Percentiles rank a stretch among this genome's conserved stretches.
Conservation (phyloP, 2,797 vertebrate species). For the Hydrolagus colliei region DNA sequence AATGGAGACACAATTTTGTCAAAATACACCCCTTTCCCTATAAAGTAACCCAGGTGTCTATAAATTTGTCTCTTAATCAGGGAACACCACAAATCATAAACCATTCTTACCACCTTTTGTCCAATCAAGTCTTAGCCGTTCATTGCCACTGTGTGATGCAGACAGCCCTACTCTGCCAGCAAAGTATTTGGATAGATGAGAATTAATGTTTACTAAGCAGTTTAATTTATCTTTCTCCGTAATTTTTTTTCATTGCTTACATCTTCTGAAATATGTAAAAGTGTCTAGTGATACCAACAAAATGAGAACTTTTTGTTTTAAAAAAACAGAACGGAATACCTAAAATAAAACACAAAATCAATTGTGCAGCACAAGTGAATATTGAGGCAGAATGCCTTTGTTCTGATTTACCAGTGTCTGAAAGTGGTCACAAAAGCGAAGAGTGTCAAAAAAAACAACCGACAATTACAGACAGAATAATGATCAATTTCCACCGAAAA, state of each 20-base stretch:
- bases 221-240: conserved; percentile 15
- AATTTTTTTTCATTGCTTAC: background rate
- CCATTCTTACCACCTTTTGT: background rate
- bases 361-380: background rate
- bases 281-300: background rate
- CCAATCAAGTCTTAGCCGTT: conserved; percentile 1
- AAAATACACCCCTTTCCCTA: background rate
- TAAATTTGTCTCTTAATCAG: background rate
- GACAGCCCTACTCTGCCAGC: conserved; percentile 30
- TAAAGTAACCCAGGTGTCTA: background rate
- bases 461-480: conserved; percentile 13
- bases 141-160: background rate
- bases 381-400: background rate
- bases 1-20: background rate
- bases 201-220: conserved; percentile 1
- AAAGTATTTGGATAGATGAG: conserved; percentile 19
- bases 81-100: background rate
- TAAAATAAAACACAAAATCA: background rate
- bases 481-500: background rate
- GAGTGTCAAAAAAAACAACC: background rate
- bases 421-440: conserved; percentile 6
- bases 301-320: background rate
- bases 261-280: conserved; percentile 17
- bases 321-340: background rate
- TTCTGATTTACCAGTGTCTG: conserved; percentile 13